These are phyloP conservation scores for Poeciliopsis turrubarensis DNA, from an alignment of 2,113 vertebrate genomes.

Conservation along the genomic window DNA sequence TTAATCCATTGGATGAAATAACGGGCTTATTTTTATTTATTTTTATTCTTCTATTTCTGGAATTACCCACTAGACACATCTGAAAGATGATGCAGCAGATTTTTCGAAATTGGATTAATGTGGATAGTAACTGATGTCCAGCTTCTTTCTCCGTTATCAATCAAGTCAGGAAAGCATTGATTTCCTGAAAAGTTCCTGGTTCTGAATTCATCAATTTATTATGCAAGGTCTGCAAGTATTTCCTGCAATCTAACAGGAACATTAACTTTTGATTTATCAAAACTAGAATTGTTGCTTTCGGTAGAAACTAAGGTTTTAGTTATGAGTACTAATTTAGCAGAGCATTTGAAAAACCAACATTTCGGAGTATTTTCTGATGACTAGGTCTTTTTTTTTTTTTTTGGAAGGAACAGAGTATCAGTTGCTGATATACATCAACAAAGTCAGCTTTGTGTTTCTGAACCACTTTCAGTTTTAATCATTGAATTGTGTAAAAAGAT, in stretches of 20 bases:
- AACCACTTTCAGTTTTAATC: not conserved
- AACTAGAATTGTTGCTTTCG: not conserved
- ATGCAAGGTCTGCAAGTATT: no score
- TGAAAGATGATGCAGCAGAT: not conserved
- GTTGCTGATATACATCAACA: not conserved
- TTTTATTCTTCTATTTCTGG: not conserved
- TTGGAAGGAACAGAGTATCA: no score
- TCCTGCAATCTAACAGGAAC: not conserved
- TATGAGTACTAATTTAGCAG: not conserved
- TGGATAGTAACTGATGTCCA: not conserved
- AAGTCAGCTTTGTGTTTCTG: no score
- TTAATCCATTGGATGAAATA: not conserved
- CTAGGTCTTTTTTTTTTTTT: not conserved
- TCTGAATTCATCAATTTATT: not conserved
- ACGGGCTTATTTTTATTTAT: not conserved
- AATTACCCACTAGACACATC: not conserved
- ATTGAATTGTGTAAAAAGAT: not conserved
- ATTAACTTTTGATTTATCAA: not conserved
- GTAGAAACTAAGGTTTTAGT: no score
- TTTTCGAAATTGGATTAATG: not conserved
- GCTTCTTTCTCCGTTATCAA: not conserved
- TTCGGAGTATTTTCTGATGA: not conserved
- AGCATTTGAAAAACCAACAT: not conserved
- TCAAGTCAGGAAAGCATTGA: not conserved
- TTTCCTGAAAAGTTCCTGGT: not conserved